Percentiles rank a stretch among this genome's conserved stretches.
Evolutionary conservation across 2,888 invertebrate genomes (phyloP).

Genomic region (Osmoderma eremita): DNA sequence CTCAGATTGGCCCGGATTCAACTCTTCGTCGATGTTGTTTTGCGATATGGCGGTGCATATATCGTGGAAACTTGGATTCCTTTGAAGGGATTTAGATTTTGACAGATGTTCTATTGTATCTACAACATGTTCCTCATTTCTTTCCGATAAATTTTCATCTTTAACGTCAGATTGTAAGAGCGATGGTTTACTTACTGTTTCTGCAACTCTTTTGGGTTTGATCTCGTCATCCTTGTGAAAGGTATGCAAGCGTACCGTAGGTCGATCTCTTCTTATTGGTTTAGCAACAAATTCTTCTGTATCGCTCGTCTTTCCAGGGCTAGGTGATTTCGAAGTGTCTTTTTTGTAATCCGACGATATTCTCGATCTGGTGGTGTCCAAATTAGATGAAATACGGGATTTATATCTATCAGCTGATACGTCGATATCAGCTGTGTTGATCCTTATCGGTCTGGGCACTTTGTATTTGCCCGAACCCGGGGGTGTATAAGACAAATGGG

Average conservation of each 20-base stretch:
- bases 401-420: slow-evolving; percentile 76
- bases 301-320: slow-evolving; percentile 50
- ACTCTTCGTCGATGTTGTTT: slow-evolving; percentile 66
- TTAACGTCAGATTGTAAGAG: slow-evolving; percentile 66
- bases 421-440: slow-evolving; percentile 88
- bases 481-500: slow-evolving; percentile 63
- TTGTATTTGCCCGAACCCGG: slow-evolving; percentile 62
- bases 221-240: slow-evolving; percentile 61
- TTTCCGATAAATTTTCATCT: slow-evolving; percentile 32
- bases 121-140: too few relatives aligned
- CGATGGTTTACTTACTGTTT: slow-evolving; percentile 65
- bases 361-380: slow-evolving; percentile 19
- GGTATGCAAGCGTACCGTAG: slow-evolving; percentile 80
- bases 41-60: slow-evolving; percentile 68
- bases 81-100: slow-evolving; percentile 46
- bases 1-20: slow-evolving; percentile 66
- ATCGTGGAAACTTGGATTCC: slow-evolving; percentile 67
- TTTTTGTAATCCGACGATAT: slow-evolving; percentile 36
- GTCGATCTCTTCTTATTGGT: slow-evolving; percentile 76
- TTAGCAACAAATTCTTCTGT: slow-evolving; percentile 37
- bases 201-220: slow-evolving; percentile 37
- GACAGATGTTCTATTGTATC: slow-evolving; percentile 39
- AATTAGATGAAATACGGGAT: slow-evolving; percentile 3
- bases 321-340: slow-evolving; percentile 44
- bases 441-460: slow-evolving; percentile 74